These are phyloP conservation scores for Schlechtendalia chinensis DNA, from an alignment of 1,140 invertebrate genomes.

Conservation along the genomic window DNA sequence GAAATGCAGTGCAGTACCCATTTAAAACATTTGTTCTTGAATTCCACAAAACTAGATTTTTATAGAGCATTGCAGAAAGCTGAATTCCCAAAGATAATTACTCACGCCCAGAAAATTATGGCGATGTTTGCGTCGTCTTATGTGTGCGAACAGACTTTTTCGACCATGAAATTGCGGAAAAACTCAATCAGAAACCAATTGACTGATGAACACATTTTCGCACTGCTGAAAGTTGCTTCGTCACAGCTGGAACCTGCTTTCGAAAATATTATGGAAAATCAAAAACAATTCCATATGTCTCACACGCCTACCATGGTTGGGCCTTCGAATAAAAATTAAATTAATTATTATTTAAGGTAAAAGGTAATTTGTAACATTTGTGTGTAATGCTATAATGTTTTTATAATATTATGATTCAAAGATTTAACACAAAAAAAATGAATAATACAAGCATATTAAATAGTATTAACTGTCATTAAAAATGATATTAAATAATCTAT, in stretches of 20 bases:
- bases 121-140: constrained; percentile 30
- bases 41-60: constrained; percentile 23
- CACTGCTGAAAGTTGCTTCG: constrained; percentile 25
- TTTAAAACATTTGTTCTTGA: constrained; percentile 4
- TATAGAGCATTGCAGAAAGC: constrained; percentile 8
- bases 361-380: constrained; percentile 2
- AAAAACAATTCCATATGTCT: constrained; percentile 27
- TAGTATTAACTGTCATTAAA: too few relatives aligned
- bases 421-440: too few relatives aligned
- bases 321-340: not conserved
- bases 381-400: constrained; percentile 5
- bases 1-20: constrained; percentile 7
- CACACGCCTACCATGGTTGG: constrained; percentile 27
- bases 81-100: constrained; percentile 22
- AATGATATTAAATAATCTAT: too few relatives aligned
- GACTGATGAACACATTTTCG: constrained; percentile 36
- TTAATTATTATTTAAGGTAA: not conserved
- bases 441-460: too few relatives aligned
- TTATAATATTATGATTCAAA: too few relatives aligned
- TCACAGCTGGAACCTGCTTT: constrained; percentile 31
- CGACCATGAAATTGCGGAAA: constrained; percentile 36
- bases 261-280: constrained; percentile 34
- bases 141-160: constrained; percentile 28
- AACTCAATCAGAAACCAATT: constrained; percentile 30
- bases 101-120: constrained; percentile 18